Base-by-base conservation (phyloP, 2,113 vertebrate species). In the Cromileptes altivelis region DNA sequence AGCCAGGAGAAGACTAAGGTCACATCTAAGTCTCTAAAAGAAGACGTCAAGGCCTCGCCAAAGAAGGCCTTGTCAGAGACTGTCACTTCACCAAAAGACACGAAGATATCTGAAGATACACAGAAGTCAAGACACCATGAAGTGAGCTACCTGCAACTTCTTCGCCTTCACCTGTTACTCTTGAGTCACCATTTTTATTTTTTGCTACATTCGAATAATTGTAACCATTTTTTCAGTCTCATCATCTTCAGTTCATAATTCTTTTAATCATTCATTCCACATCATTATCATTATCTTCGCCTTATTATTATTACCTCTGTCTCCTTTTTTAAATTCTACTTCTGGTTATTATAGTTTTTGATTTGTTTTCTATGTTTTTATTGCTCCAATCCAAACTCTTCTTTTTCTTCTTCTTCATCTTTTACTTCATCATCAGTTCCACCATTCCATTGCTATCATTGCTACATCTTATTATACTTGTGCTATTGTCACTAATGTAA, bases 61-160 rank as follows among this genome's bases (percentile, higher is more conserved):
- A 96, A 18, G 96, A 98, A 93, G 96, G 80, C 89, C 75, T 27
- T 84, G 30, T 80, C 94, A 88, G 94, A 95, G 84, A 91, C 85
- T 84, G 70, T 88, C 76, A 87, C 82, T 71, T 91, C 95, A 70
- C 81, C 93, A 83, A 96, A 97, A 92, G 96, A 96, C 18, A 89
- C 75, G 91, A 97, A 96, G 90, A 94, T 92, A 75, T 57, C 85
- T 79, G 78, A 95, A 0, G 97, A 98, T 89, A 90, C 65, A 0
- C 95, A 95, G 1, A 97, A 95, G 95, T 91, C 82, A 4, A 97
- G 96, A 94, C 97, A 97, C 82, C 95, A 96, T 53, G 97, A 99
- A 96, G 98, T 99, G 94, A 97, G 97, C 95, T 81, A 93, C 94
- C 92, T 91, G 93, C 89, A 91, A 92, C 93, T 86, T 92, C 90